Percentiles rank a stretch among this genome's conserved stretches.
Conservation (phyloP, 1,140 invertebrate genomes). For the Trachymyrmex cornetzi region DNA sequence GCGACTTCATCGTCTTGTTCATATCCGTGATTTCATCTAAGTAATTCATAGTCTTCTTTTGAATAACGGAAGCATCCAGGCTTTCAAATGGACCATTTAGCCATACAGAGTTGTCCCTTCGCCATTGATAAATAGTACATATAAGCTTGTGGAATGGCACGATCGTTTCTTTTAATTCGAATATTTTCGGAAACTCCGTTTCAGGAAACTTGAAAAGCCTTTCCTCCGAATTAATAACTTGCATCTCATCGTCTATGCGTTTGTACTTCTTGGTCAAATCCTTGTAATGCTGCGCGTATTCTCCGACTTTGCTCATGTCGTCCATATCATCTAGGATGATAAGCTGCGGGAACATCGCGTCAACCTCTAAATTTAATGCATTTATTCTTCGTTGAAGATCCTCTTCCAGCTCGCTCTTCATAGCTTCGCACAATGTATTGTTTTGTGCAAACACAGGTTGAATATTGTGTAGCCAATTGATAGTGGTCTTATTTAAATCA, state of each 20-base stretch:
- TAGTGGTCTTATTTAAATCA: slow-evolving; percentile 82
- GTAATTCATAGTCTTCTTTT: slow-evolving; percentile 85
- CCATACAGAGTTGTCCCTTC: slow-evolving; percentile 89
- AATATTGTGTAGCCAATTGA: slow-evolving; percentile 86
- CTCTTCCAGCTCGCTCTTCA: slow-evolving; percentile 89
- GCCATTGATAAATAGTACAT: slow-evolving; percentile 88
- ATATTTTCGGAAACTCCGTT: slow-evolving; percentile 89
- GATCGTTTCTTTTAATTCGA: slow-evolving; percentile 86
- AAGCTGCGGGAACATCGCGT: slow-evolving; percentile 87
- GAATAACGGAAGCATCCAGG: slow-evolving; percentile 87
- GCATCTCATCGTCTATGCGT: slow-evolving; percentile 87
- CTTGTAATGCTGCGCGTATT: slow-evolving; percentile 86
- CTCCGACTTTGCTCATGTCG: slow-evolving; percentile 80
- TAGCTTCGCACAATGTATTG: slow-evolving; percentile 88
- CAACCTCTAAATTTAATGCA: slow-evolving; percentile 87
- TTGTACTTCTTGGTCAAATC: slow-evolving; percentile 88
- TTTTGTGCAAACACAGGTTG: slow-evolving; percentile 86
- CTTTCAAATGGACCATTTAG: slow-evolving; percentile 90
- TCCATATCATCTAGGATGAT: slow-evolving; percentile 85
- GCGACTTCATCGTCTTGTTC: slow-evolving; percentile 88
- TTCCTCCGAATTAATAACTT: slow-evolving; percentile 91
- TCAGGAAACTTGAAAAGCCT: slow-evolving; percentile 90
- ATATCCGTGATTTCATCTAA: slow-evolving; percentile 87
- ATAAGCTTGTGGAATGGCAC: slow-evolving; percentile 84
- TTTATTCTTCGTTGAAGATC: slow-evolving; percentile 87